Conservation (phyloP, 1,140 invertebrate species). For the Anoplolepis gracilipes region DNA sequence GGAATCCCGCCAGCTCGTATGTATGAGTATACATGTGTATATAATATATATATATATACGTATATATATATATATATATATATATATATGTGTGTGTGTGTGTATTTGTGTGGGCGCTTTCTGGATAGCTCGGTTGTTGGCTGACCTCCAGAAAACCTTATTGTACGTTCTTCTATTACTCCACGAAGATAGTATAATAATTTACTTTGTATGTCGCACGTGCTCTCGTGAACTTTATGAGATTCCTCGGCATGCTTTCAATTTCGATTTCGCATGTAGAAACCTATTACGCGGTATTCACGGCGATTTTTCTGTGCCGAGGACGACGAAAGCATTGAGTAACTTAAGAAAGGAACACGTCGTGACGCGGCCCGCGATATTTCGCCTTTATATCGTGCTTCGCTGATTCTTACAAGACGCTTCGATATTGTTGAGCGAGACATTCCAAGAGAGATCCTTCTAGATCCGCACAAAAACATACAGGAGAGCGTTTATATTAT, state of each 20-base stretch:
- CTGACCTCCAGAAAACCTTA: constrained; percentile 68
- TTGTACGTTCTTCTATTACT: constrained; percentile 70
- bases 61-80: too few species aligned
- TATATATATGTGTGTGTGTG: not conserved
- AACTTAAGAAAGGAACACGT: constrained; percentile 9
- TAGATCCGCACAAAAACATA: not conserved
- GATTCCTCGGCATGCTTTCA: constrained; percentile 45
- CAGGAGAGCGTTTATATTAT: not conserved
- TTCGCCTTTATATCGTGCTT: constrained; percentile 4
- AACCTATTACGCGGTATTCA: constrained; percentile 28
- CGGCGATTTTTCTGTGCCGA: constrained; percentile 47
- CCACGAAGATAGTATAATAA: constrained; percentile 62
- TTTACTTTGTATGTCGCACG: constrained; percentile 63
- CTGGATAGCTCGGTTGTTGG: constrained; percentile 56
- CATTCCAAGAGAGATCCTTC: not conserved
- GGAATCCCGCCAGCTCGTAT: not conserved
- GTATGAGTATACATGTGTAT: too few species aligned
- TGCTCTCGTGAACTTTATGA: constrained; percentile 62
- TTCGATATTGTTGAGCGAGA: constrained; percentile 30
- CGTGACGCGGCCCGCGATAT: constrained; percentile 11
- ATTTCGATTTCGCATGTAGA: constrained; percentile 43
- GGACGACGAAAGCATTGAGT: constrained; percentile 17
- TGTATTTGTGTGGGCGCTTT: not conserved
- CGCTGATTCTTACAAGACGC: not conserved
- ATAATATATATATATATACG: not conserved